Evolutionary conservation across 2,888 invertebrate genomes (phyloP).

Genomic region (Tridacna crocea): DNA sequence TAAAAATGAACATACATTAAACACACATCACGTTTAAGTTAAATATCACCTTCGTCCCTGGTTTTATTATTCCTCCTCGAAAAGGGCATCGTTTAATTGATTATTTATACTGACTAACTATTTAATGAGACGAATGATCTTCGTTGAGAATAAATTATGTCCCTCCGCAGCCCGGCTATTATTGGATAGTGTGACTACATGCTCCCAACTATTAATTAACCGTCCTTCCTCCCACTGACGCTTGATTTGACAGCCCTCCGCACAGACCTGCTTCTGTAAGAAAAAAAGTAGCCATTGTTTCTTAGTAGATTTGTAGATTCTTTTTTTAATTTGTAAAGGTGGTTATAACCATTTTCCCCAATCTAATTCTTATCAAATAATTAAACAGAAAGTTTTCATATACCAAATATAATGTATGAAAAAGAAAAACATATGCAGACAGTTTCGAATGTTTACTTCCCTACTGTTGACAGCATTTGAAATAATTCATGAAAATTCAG

Average conservation of each 20-base stretch:
- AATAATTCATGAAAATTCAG: too few relatives aligned
- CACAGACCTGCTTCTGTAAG: background rate
- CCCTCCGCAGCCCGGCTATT: conserved; percentile 42
- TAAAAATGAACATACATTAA: conserved; percentile 49
- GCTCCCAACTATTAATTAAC: conserved; percentile 42
- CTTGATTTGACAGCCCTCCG: background rate
- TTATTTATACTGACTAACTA: conserved; percentile 61
- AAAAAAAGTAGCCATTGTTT: too few relatives aligned
- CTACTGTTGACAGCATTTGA: too few relatives aligned
- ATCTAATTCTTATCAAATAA: too few relatives aligned
- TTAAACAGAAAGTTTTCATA: too few relatives aligned
- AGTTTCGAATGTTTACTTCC: too few relatives aligned
- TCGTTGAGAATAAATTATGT: conserved; percentile 52
- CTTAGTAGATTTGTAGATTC: too few relatives aligned
- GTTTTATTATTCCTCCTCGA: conserved; percentile 39
- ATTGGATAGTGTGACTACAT: conserved; percentile 37
- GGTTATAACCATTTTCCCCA: too few relatives aligned
- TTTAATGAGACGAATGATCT: conserved; percentile 50
- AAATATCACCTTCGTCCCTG: conserved; percentile 45
- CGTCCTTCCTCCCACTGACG: background rate
- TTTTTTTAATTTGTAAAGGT: too few relatives aligned
- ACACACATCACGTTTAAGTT: conserved; percentile 41
- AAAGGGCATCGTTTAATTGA: conserved; percentile 63
- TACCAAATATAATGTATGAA: too few relatives aligned
- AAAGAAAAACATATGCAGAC: too few relatives aligned